Evolutionary conservation across 2,797 vertebrate species (phyloP), one percentile per base, ranked within the genome.

Genomic region (Rhinatrema bivittatum): DNA sequence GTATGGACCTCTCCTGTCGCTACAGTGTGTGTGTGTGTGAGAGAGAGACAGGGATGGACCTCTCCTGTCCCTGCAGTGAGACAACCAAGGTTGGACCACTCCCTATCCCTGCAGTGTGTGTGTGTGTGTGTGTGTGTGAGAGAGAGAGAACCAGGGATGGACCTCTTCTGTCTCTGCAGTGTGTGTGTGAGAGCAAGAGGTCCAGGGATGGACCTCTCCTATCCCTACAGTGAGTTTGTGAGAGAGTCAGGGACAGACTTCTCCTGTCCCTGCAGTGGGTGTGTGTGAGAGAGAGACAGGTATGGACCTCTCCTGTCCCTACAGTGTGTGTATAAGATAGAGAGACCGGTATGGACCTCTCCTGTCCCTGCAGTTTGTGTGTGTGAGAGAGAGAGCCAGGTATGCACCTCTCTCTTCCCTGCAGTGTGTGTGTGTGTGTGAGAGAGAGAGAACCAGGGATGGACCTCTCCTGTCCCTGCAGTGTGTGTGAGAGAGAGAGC

Each of bases 21-120:
- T 17, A 28, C 1, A 5, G n/a, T n/a, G n/a, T n/a, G n/a, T n/a
- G n/a, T n/a, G 31, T 37, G 33, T 60, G 37, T 3, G 1, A 55
- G 28, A 11, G 14, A 60, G 45, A 37, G 40, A 40, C n/a, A n/a
- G n/a, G 53, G 53, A 56, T 35, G 46, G 42, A n/a, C n/a, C n/a
- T n/a, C 37, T 30, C 16, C 5, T 29, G 44, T 34, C 39, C 48
- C 39, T 17, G 28, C 1, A 5, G 31, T 37, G 33, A n/a, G n/a
- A n/a, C n/a, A n/a, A n/a, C n/a, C n/a, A n/a, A n/a, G n/a, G n/a
- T n/a, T n/a, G n/a, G n/a, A n/a, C n/a, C n/a, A n/a, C n/a, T 37
- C 30, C 16, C 5, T 29, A 44, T 34, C 39, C 48, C 39, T 17
- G 28, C 1, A 5, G 31, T 37, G 33, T 60, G 37, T 3, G 1